Base-by-base conservation (phyloP, 2,888 invertebrate species). In the Amblyteles armatorius region DNA sequence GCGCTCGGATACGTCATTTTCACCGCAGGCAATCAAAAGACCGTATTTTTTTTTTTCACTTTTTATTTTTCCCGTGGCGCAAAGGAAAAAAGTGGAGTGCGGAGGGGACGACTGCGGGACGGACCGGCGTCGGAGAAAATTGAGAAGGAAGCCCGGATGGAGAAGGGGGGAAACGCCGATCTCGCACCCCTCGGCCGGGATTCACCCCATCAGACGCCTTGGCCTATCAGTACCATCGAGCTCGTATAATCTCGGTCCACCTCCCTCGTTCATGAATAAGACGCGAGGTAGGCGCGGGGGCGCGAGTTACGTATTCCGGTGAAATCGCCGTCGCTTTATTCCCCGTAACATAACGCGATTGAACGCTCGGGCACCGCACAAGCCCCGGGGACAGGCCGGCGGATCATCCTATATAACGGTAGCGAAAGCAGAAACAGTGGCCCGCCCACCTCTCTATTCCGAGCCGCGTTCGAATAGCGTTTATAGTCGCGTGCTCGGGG, bases 401-500 rank as follows among this genome's bases (percentile, higher is more conserved):
- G 48, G 40, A 55, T 55, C 4, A 22, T 33, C 36, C 48, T 40
- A 19, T 40, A 63, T 50, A 13, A 22, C 48, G 74, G 63, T 48
- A 19, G 33, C 65, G 65, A 50, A 65, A 76, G 74, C 48, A 50
- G 48, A 50, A 50, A 76, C 33, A n/a, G 36, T 19, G 7, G 40
- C 36, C 67, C 77, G n/a, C 26, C 72, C 72, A 48, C 63, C 63
- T 71, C 55, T 71, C 74, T 74, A 79, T 48, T 48, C n/a, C 40
- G 9, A 55, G 40, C 65, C 68, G 65, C 19, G 73, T 65, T 83
- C 67, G 78, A 26, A 77, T 78, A 55, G 74, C 67, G 72, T 63
- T 86, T 79, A 60, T 67, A 76, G 52, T 81, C 80, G 78, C 78
- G 86, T 80, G 83, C 73, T 52, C 33, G 36, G 13, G 55, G 50